Percentiles rank a stretch among this genome's conserved stretches.
Conservation (phyloP, 2,888 invertebrate genomes). For the Vesta saturnalis region DNA sequence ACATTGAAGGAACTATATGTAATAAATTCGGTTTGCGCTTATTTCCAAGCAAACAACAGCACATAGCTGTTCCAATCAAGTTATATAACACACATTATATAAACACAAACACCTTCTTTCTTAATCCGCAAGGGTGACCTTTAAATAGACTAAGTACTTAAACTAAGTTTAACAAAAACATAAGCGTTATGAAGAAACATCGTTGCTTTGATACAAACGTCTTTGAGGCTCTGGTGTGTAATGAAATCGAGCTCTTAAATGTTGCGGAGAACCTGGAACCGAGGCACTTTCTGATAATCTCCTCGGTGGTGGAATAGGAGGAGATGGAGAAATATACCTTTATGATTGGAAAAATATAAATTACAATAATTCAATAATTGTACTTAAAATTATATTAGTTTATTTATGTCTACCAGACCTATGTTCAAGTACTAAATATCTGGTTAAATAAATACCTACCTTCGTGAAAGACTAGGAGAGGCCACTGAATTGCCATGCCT, state of each 20-base stretch:
- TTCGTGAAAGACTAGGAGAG: slow-evolving; percentile 67
- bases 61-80: slow-evolving; percentile 24
- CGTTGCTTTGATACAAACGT: slow-evolving; percentile 63
- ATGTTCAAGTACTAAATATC: background rate
- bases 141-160: slow-evolving; percentile 34
- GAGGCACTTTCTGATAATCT: slow-evolving; percentile 74
- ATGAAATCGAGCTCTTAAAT: slow-evolving; percentile 70
- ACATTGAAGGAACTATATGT: slow-evolving; percentile 26
- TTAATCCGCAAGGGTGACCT: slow-evolving; percentile 33
- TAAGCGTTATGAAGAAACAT: slow-evolving; percentile 55
- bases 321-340: slow-evolving; percentile 70
- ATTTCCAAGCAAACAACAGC: slow-evolving; percentile 28
- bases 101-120: slow-evolving; percentile 30
- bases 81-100: slow-evolving; percentile 29
- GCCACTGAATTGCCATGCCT: slow-evolving; percentile 66
- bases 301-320: slow-evolving; percentile 70
- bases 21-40: slow-evolving; percentile 29
- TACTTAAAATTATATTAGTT: no score
- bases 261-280: slow-evolving; percentile 76
- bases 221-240: slow-evolving; percentile 70
- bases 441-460: slow-evolving; percentile 58
- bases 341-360: background rate
- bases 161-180: slow-evolving; percentile 28
- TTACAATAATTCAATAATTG: no score
- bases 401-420: no score